phyloP scores from a whole-genome alignment of 1,140 invertebrate species.

The Bombus affinis region DNA sequence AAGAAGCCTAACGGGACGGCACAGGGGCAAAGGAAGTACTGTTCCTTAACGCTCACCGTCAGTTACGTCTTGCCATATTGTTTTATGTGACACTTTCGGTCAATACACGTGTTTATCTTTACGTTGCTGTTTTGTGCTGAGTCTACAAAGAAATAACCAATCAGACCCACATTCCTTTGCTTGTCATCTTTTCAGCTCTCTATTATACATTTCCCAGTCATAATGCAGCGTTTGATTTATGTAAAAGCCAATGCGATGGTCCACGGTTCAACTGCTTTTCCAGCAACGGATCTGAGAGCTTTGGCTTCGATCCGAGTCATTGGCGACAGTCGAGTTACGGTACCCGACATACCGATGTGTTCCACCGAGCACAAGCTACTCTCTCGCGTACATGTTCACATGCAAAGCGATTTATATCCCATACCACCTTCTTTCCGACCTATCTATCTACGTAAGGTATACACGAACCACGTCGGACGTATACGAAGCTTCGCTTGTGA shows the following conservation, averaged over 20 bases:
- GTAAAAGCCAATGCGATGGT: not conserved
- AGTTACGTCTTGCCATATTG: too few relatives aligned
- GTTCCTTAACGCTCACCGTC: too few relatives aligned
- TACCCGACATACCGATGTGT: slow-evolving; percentile 61
- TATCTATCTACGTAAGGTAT: slow-evolving; percentile 70
- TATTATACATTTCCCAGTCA: too few relatives aligned
- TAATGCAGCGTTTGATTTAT: not conserved
- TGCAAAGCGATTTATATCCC: slow-evolving; percentile 29
- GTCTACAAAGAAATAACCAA: too few relatives aligned
- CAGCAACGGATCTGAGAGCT: slow-evolving; percentile 33
- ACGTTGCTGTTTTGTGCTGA: too few relatives aligned
- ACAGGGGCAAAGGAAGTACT: too few relatives aligned
- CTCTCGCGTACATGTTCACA: slow-evolving; percentile 33
- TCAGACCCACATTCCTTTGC: too few relatives aligned
- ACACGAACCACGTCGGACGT: slow-evolving; percentile 44
- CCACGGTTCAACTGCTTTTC: not conserved
- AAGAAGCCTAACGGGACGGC: too few relatives aligned
- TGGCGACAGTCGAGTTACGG: slow-evolving; percentile 57
- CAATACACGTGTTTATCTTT: too few relatives aligned
- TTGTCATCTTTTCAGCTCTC: too few relatives aligned
- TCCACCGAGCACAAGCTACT: slow-evolving; percentile 16
- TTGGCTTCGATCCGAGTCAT: slow-evolving; percentile 51
- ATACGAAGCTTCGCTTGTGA: slow-evolving; percentile 70
- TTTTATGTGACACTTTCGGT: too few relatives aligned
- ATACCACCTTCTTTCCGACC: slow-evolving; percentile 64